Evolutionary conservation across 2,113 vertebrate genomes (phyloP).

Genomic region (Myocastor coypus): DNA sequence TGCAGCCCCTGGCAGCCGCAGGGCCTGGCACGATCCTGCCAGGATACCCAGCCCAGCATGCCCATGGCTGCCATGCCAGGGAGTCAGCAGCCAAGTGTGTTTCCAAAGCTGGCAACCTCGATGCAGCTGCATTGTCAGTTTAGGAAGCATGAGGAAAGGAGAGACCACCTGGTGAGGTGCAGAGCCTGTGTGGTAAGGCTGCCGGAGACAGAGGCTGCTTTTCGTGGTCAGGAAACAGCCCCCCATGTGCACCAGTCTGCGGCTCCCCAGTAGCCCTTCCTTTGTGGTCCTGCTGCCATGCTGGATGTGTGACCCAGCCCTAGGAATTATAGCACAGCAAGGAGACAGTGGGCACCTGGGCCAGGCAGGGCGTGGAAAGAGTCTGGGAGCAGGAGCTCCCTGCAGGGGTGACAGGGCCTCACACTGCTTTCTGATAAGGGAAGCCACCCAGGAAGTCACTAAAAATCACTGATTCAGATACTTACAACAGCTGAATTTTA

Average conservation of each 20-base stretch:
- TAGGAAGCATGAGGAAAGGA: background rate
- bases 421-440: background rate
- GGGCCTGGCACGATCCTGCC: background rate
- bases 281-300: background rate
- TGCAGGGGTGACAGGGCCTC: background rate
- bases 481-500: conserved; percentile 41
- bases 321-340: background rate
- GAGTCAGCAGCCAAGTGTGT: background rate
- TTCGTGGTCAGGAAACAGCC: background rate
- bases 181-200: background rate
- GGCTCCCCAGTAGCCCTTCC: background rate
- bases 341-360: background rate
- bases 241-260: background rate
- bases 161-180: background rate
- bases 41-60: background rate
- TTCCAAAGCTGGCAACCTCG: background rate
- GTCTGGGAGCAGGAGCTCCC: background rate
- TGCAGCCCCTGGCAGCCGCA: background rate
- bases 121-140: background rate
- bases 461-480: conserved; percentile 23
- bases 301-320: background rate
- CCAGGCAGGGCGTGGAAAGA: background rate
- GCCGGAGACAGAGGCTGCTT: background rate
- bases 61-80: background rate
- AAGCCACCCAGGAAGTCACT: background rate